phyloP scores from a whole-genome alignment of 2,888 invertebrate species.

The Ommatoiulus sabulosus region DNA sequence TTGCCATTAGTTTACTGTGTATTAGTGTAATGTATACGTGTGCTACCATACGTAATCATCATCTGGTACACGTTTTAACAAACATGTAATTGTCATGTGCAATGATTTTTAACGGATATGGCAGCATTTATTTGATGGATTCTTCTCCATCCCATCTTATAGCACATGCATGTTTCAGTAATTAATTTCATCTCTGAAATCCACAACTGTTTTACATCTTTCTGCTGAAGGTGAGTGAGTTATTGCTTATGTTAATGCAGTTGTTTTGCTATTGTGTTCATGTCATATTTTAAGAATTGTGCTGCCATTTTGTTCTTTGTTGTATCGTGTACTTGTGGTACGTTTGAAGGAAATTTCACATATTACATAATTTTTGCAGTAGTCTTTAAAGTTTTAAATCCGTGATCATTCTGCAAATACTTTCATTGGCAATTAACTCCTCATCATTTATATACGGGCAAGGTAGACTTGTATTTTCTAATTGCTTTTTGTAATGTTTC shows the following conservation, averaged over 20 bases:
- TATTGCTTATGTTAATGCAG: not conserved
- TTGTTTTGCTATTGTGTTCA: not conserved
- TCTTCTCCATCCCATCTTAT: not conserved
- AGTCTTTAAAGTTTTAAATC: not conserved
- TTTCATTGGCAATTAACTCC: conserved; percentile 3
- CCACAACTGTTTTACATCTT: conserved; percentile 18
- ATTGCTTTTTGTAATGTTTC: no score
- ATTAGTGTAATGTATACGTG: no score
- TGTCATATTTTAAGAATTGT: not conserved
- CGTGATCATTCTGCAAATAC: conserved; percentile 13
- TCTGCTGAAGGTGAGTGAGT: not conserved
- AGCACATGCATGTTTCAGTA: conserved; percentile 9
- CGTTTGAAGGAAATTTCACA: not conserved
- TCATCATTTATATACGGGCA: no score
- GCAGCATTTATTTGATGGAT: not conserved
- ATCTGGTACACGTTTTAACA: not conserved
- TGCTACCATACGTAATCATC: not conserved
- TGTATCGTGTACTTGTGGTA: not conserved
- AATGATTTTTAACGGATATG: not conserved
- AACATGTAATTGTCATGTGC: not conserved
- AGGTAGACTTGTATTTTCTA: no score
- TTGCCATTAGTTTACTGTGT: not conserved
- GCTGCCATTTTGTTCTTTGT: not conserved
- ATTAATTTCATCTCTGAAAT: conserved; percentile 14
- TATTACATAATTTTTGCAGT: not conserved